phyloP scores from a whole-genome alignment of 2,113 vertebrate genomes.

The Myrmecophaga tridactyla region DNA sequence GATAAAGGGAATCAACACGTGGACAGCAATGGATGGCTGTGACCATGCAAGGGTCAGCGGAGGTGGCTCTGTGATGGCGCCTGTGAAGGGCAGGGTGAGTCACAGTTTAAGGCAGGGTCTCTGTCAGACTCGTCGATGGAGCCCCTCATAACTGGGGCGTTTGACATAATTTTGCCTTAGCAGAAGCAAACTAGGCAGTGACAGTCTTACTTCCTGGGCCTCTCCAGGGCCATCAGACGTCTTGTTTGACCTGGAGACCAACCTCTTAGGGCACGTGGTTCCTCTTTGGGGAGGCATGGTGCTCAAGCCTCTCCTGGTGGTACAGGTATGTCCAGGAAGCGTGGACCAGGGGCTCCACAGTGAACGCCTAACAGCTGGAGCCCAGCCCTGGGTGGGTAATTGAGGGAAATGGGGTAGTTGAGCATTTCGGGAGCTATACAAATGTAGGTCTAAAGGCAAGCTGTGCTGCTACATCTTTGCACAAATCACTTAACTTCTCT shows the following conservation, averaged over 20 bases:
- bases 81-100: background rate
- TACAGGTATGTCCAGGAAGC: background rate
- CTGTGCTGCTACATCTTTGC: background rate
- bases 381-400: background rate
- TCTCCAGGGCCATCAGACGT: background rate
- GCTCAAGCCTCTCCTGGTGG: background rate
- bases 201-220: background rate
- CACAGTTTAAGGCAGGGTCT: background rate
- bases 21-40: too few relatives aligned
- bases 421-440: background rate
- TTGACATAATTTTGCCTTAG: background rate
- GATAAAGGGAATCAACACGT: background rate
- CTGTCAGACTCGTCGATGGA: background rate
- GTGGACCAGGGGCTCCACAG: rapidly evolving
- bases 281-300: background rate
- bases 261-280: background rate
- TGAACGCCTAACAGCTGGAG: background rate
- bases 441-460: background rate
- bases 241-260: background rate
- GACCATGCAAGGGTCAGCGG: too few relatives aligned
- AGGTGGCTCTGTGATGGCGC: background rate
- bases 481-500: background rate
- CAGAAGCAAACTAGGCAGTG: too few relatives aligned
- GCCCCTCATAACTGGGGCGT: background rate
- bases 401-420: background rate